A percentile compares a stretch with the other conserved stretches of the same genome.
Conservation (phyloP, 2,113 vertebrate genomes). For the Lampris megalopsis region DNA sequence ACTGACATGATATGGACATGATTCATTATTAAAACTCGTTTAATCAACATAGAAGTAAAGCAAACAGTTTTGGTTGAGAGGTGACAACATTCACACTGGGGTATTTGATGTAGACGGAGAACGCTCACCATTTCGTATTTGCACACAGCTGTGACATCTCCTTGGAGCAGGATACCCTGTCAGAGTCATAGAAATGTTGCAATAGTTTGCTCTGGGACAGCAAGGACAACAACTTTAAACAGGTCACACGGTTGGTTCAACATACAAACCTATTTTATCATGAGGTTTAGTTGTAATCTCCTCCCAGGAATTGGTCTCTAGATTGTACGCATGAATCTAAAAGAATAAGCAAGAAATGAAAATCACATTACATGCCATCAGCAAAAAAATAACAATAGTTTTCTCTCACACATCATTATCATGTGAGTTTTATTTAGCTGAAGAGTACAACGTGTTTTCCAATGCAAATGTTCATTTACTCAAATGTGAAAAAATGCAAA, state of each 20-base stretch:
- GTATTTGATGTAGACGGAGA: too few relatives aligned
- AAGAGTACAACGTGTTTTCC: too few relatives aligned
- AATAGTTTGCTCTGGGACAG: not conserved
- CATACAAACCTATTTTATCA: slow-evolving; percentile 90
- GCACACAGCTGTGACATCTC: slow-evolving; percentile 97
- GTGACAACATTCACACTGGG: too few relatives aligned
- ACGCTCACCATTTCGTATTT: slow-evolving; percentile 92
- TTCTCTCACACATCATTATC: too few relatives aligned
- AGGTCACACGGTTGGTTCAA: not conserved
- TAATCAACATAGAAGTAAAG: not conserved
- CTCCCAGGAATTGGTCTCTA: slow-evolving; percentile 98
- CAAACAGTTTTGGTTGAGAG: not conserved
- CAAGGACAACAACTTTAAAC: not conserved
- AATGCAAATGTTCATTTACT: too few relatives aligned
- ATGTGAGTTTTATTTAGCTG: too few relatives aligned
- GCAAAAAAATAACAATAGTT: too few relatives aligned
- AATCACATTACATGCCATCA: too few relatives aligned
- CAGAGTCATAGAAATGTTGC: slow-evolving; percentile 20
- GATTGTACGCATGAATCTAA: slow-evolving; percentile 97
- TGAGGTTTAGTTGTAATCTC: slow-evolving; percentile 95
- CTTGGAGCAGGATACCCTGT: slow-evolving; percentile 96
- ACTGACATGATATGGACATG: too few relatives aligned
- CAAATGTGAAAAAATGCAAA: too few relatives aligned
- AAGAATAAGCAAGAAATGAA: not conserved
- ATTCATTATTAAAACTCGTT: not conserved